Base-by-base conservation (phyloP, 2,797 vertebrate genomes). In the Chromobotia macracanthus region DNA sequence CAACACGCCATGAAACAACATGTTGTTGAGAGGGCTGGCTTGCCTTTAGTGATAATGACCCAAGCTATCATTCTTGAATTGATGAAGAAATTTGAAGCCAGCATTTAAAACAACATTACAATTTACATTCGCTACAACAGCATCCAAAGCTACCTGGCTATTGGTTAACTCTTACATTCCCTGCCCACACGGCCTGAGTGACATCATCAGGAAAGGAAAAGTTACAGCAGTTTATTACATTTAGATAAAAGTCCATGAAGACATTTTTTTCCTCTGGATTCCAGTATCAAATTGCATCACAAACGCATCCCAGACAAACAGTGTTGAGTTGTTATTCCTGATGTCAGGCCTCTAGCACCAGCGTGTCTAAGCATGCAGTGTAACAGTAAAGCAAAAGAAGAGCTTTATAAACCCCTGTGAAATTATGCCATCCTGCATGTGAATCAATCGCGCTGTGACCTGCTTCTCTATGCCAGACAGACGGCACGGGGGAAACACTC, bases 401-500 rank as follows among this genome's bases (percentile, higher is more conserved):
- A 10, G 51, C 46, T 75, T 63, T 18, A 53, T 58, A 38, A 44
- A 66, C 53, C 70, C 8, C 28, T 81, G 65, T 80, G 68, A 68
- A 73, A 77, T 15, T 46, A 65, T 72, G 72, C 41, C 72, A 72
- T 46, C 60, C 51, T 79, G 50, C 70, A 53, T 67, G 72, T 70
- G 66, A 72, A 84, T 80, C 65, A 65, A 44, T 60, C 53, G 23
- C 77, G 64, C 58, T 77, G 21, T 84, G 80, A 84, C 71, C 72
- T 68, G 56, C 56, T 82, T 82, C 77, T 81, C 74, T 80, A 66
- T 75, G 46, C 72, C 46, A 74, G 64, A 82, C 71, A 70, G 73
- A 71, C 44, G 69, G 76, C 67, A 79, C 5, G 44, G 64, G n/a
- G 19, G 75, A 70, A 82, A 46, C 56, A 69, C 65, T 11, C 41